Evolutionary conservation across 2,113 vertebrate genomes (phyloP), one percentile per base, ranked within the genome.

Genomic region (Brachionichthys hirsutus): DNA sequence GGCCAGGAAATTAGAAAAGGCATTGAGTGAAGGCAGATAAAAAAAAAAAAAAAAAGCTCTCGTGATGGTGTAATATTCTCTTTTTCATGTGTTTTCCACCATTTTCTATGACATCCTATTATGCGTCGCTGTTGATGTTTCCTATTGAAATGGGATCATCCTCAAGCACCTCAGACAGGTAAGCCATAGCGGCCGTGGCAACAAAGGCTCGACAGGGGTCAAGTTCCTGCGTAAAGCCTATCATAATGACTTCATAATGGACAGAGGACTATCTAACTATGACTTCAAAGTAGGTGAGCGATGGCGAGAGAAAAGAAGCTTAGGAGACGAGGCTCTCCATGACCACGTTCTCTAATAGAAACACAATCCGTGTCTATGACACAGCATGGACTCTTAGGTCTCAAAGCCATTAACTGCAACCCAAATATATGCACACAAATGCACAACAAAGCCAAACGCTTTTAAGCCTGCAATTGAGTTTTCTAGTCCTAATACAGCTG

Each of bases 351-450:
- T 92, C 92, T 91, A 93, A 93, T 93, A 90, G 91, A 82, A 72
- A 81, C 92, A 88, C 90, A 92, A 92, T 91, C 92, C 90, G 87
- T 92, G 92, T 92, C 92, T 78, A 70, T 70, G 85, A 88, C 88
- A 90, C 95, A 96, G 94, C 93, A 84, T 92, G 96, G 91, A 89
- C 91, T 82, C 93, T 89, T 71, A 89, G 88, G 91, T 93, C 92
- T 92, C 94, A 93, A 93, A 91, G 92, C 90, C 74, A 69, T 20
- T 12, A 87, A 89, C 89, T 82, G 92, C 90, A 93, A 94, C 92
- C 92, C 94, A 94, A 94, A 96, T 95, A 87, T 93, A 96, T 95
- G 95, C 96, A 94, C 92, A 94, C 91, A 98, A 96, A 97, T 96
- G 94, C 91, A 95, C 93, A 95, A 98, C 95, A 98, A 98, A 94